Base-by-base conservation (phyloP, 2,888 invertebrate genomes). In the Stenoptilia bipunctidactyla region DNA sequence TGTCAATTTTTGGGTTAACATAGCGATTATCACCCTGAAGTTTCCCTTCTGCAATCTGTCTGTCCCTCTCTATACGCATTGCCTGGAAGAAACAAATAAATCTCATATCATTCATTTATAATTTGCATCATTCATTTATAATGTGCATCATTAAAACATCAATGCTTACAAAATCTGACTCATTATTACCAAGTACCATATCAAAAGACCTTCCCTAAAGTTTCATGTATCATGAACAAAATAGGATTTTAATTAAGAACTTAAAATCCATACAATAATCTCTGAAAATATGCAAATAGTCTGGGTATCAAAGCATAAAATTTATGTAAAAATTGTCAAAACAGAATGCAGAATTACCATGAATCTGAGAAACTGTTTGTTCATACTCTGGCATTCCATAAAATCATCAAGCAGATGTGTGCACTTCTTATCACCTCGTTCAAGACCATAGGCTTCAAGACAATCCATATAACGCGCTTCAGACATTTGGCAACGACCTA, bases 401-500 rank as follows among this genome's bases (percentile, higher is more conserved):
- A 89, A 90, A 66, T 94, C 93, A 0, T 82, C 76, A 41, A 90
- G 82, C 5, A 91, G 62, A 39, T 80, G 65, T 2, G 66, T 57
- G 60, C 94, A 94, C 58, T 89, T 87, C n/a, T 56, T 56, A 27
- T 71, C 51, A 0, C 90, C 91, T 33, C 85, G 80, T n/a, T 88
- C 87, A 8, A 88, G 52, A 1, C 94, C 94, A 49, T 94, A 93
- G 1, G 92, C 94, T 58, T 94, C 93, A 37, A 93, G 58, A 55
- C 94, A 94, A 49, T 94, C 91, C 74, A 91, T 87, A 56, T 88
- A 87, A 20, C 86, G 85, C 61, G 90, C 74, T 71, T 94, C 93
- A 50, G 91, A 73, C 42, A 86, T 80, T 27, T 87, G 88, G 58
- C 94, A 94, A 15, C 68, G 61, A 14, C 88, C 88, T 53, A 86